Base-by-base conservation (phyloP, 2,113 vertebrate species). In the Triplophysa tibetana region DNA sequence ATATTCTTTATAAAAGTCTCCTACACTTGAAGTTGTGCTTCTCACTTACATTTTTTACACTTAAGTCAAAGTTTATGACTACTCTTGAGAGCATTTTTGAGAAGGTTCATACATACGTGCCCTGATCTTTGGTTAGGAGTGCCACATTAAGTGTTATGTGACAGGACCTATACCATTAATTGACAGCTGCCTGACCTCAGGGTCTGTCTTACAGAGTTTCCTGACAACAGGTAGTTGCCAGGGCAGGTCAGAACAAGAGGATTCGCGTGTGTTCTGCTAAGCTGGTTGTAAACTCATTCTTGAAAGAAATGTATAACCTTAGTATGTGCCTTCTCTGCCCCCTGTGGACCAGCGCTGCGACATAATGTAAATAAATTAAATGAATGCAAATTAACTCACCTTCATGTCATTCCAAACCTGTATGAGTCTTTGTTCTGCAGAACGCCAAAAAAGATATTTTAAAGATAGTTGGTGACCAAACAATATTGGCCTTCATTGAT, bases 131-230 rank as follows among this genome's bases (percentile, higher is more conserved):
- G 89, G 90, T 92, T 89, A 89, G 88, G 87, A 90, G 83, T 88
- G 73, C 54, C 17, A 23, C 14, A 38, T 58, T 52, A 75, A 45
- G 50, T 63, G 69, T 70, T 90, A 88, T 81, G 86, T 87, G 90
- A 92, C 88, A 0, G 66, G 89, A 92, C 90, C 91, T 94, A 24
- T 24, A 88, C 92, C 92, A 91, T 92, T 95, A 94, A 94, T 93
- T 95, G 94, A 95, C 92, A 95, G 94, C 93, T 92, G 92, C 92
- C 92, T 92, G 33, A 38, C 33, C 33, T 38, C 33, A 91, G 94
- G 93, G 93, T 92, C 91, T 69, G 23, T 93, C 93, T 94, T 93
- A 93, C 92, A 91, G 89, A 81, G 70, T 67, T 66, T 62, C 91
- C 92, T 90, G 82, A 86, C 89, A 33, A 81, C 74, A 68, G 56